Evolutionary conservation across 2,113 vertebrate genomes (phyloP), one percentile per base, ranked within the genome.

Genomic region (Chloroceryle aenea): DNA sequence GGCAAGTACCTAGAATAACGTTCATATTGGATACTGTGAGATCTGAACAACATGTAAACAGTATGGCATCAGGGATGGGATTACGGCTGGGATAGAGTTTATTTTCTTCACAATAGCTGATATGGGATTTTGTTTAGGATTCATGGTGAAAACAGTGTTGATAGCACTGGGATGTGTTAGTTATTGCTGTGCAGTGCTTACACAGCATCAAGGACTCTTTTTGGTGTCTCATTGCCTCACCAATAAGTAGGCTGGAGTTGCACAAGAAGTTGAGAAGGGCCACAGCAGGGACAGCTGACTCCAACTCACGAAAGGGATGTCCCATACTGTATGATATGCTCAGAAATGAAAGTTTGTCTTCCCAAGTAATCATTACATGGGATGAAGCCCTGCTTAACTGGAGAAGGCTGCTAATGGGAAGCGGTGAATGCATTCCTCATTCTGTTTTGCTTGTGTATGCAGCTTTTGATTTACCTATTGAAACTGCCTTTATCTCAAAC

Each of bases 281-380:
- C 29, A 38, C 4, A 84, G 3, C 6, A 2, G 1, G 32, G 23
- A 71, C 12, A 85, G 14, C 18, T 67, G 27, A 75, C 18, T 12
- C 3, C 10, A 40, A 3, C 3, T 53, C 36, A 58, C 13, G 5
- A 56, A 26, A 84, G 29, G 17, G 7, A 21, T 47, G 29, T 42
- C 6, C 9, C 27, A 16, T 5, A 17, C 12, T 5, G 0, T 15
- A 6, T 13, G 29, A 32, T 0, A 1, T 9, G 15, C 22, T 59
- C 32, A 42, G 13, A 18, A 42, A 34, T 9, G 10, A 79, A 62
- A 40, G 1, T 1, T 63, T 79, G n/a, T 64, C 58, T 89, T 83
- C 20, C 52, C 29, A 67, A 61, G n/a, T 59, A 25, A 34, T 5
- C 0, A 0, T 21, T 52, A 22, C 0, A 1, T 0, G 0, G 30